These are phyloP conservation scores for Bhutanitis thaidina DNA, from an alignment of 2,888 invertebrate genomes.

Conservation along the genomic window DNA sequence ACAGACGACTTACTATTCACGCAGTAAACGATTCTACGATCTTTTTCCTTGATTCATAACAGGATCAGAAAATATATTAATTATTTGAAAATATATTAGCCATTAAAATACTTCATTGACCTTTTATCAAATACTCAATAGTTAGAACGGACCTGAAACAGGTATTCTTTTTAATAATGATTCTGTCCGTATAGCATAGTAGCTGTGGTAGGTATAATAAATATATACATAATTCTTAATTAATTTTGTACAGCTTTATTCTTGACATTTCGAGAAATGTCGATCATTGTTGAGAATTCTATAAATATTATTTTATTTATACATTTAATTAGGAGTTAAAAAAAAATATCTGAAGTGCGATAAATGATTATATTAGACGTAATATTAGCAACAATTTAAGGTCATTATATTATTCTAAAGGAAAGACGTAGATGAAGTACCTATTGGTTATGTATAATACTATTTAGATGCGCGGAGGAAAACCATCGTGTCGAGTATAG, in stretches of 20 bases:
- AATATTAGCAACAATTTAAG: too few species aligned
- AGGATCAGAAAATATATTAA: too few species aligned
- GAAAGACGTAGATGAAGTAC: too few species aligned
- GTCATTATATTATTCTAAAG: too few species aligned
- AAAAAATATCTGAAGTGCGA: too few species aligned
- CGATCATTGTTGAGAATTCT: too few species aligned
- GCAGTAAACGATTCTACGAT: constrained; percentile 2
- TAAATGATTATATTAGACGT: too few species aligned
- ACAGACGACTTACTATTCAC: constrained; percentile 12
- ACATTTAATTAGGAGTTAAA: too few species aligned
- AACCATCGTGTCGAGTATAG: constrained; percentile 28
- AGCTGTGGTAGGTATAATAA: not conserved
- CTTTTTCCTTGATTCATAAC: not conserved
- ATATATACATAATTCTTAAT: not conserved
- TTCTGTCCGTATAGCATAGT: constrained; percentile 1
- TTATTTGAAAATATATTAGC: constrained; percentile 2
- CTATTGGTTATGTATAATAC: not conserved
- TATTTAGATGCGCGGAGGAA: constrained; percentile 26
- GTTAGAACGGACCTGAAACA: constrained; percentile 1
- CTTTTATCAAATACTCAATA: constrained; percentile 4
- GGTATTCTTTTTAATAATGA: constrained; percentile 13
- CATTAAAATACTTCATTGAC: constrained; percentile 9
- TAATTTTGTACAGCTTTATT: not conserved
- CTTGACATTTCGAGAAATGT: not conserved
- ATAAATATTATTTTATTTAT: too few species aligned